Conservation (phyloP, 35 echinoderm and acorn worm species). For the Patiria miniata region DNA sequence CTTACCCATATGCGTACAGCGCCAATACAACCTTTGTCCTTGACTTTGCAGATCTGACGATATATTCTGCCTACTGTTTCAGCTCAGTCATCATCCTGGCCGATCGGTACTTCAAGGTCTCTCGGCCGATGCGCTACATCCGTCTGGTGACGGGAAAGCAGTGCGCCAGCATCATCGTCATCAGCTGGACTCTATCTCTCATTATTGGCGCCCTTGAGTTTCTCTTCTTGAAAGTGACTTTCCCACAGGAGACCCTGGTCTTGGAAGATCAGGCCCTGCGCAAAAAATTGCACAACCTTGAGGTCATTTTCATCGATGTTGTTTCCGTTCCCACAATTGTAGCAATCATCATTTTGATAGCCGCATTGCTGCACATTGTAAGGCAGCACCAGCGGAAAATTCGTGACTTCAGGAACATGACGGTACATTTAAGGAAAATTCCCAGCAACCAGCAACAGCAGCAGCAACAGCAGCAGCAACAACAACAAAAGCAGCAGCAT, state of each 20-base stretch:
- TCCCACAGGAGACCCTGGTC: neutral
- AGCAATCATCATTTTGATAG: neutral
- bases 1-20: too few relatives aligned
- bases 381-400: slow-evolving; percentile 10
- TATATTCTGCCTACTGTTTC: neutral
- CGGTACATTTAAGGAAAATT: too few relatives aligned
- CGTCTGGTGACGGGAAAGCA: neutral
- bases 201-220: neutral
- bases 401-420: neutral
- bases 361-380: neutral
- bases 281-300: neutral
- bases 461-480: neutral
- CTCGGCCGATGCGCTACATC: neutral
- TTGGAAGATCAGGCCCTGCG: neutral
- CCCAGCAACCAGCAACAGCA: too few relatives aligned
- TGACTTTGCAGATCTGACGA: neutral
- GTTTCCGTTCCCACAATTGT: neutral
- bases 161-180: neutral
- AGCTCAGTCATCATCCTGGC: neutral
- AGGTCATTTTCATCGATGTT: neutral
- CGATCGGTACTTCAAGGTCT: slow-evolving; percentile 8
- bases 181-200: neutral
- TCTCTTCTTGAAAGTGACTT: neutral
- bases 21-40: neutral
- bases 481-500: neutral